Evolutionary conservation across 37 sponge, comb jelly and placozoan genomes (phyloP).

Genomic region (Axinella damicornis): DNA sequence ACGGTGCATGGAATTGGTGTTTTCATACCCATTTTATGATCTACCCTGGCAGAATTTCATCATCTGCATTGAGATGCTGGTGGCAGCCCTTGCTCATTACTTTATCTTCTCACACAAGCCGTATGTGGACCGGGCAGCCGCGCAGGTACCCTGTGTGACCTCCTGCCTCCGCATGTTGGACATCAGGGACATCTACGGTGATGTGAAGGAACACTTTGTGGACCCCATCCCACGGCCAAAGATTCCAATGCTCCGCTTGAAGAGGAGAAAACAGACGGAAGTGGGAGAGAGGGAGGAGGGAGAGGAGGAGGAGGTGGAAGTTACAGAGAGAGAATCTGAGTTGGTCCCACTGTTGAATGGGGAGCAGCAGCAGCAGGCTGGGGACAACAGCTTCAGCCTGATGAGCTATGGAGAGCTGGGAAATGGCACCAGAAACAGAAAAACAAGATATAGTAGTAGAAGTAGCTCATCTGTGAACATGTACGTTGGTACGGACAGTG

Average conservation of each 20-base stretch:
- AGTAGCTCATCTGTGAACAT: too few relatives aligned
- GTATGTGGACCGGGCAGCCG: constrained; percentile 76
- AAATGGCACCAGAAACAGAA: too few relatives aligned
- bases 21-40: too few relatives aligned
- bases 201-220: constrained; percentile 79
- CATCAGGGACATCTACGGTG: constrained; percentile 75
- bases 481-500: too few relatives aligned
- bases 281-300: not conserved
- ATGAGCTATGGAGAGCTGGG: too few relatives aligned
- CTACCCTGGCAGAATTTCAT: constrained; percentile 67
- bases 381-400: too few relatives aligned
- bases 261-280: too few relatives aligned
- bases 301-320: constrained; percentile 2
- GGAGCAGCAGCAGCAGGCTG: too few relatives aligned
- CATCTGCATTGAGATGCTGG: constrained; percentile 94
- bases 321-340: not conserved
- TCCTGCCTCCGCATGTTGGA: constrained; percentile 85
- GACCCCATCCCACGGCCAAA: constrained; percentile 65
- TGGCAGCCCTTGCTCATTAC: constrained; percentile 86
- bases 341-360: not conserved
- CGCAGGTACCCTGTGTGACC: constrained; percentile 62
- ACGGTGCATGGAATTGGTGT: not conserved
- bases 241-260: not conserved
- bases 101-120: constrained; percentile 95
- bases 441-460: too few relatives aligned